Conservation (phyloP, 2,888 invertebrate genomes). For the Polylopha cassiicola region DNA sequence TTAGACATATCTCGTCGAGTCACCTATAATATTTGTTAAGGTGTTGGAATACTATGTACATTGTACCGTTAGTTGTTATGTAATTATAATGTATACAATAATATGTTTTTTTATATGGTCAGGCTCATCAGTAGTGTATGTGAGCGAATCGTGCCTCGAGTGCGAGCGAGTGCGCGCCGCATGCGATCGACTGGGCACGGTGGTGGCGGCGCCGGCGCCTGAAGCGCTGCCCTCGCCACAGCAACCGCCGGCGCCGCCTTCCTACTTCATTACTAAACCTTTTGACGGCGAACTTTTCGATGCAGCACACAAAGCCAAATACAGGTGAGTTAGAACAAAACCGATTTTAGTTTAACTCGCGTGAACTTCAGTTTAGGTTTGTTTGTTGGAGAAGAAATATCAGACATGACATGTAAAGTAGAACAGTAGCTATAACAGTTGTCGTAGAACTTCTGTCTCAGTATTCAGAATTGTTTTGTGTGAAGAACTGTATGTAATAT, state of each 20-base stretch:
- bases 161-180: slow-evolving; percentile 71
- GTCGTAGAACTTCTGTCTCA: too few species aligned
- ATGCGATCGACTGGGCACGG: slow-evolving; percentile 66
- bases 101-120: slow-evolving; percentile 26
- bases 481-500: too few species aligned
- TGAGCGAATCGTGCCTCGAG: slow-evolving; percentile 67
- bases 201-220: slow-evolving; percentile 59
- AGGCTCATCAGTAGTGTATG: slow-evolving; percentile 68
- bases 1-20: too few species aligned
- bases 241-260: slow-evolving; percentile 53
- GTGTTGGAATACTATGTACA: too few species aligned
- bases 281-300: slow-evolving; percentile 86
- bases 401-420: too few species aligned
- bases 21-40: too few species aligned
- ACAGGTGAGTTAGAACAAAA: slow-evolving; percentile 46
- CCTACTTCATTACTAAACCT: slow-evolving; percentile 81
- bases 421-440: too few species aligned
- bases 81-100: neutral
- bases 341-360: neutral
- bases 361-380: neutral
- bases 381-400: neutral
- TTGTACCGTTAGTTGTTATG: neutral
- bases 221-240: slow-evolving; percentile 58
- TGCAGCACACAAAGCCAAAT: slow-evolving; percentile 77
- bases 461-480: too few species aligned